Evolutionary conservation across 2,113 vertebrate genomes (phyloP), one percentile per base, ranked within the genome.

Genomic region (Baryphthengus martii): DNA sequence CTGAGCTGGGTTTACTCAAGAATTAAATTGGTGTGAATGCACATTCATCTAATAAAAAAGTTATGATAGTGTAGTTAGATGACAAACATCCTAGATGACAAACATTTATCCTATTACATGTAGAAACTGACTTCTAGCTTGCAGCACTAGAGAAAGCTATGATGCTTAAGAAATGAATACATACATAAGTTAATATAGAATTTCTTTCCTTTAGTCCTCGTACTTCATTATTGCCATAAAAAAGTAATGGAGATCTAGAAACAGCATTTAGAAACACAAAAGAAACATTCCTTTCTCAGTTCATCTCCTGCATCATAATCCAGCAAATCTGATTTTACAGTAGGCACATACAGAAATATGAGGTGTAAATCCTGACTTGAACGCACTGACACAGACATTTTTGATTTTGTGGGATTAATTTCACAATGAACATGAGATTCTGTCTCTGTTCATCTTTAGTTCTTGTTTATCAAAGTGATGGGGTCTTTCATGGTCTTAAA

Each of bases 21-120:
- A 96, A 89, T 88, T n/a, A 92, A 88, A 96, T 89, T 76, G 11
- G 72, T 85, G 95, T 95, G 44, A 96, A 92, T 96, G 19, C 28
- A 37, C 44, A 39, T 92, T 81, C 25, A 65, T 94, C 80, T 93
- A 95, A 90, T 77, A 53, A 97, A 29, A 23, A 83, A 63, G 91
- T 79, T 90, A 67, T 87, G 72, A 75, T 68, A 61, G 26, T 73
- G 31, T 79, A 95, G 84, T 92, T 96, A 96, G 95, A 96, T 97
- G 84, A 62, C 79, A 94, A 92, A 79, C 49, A 37, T 93, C n/a
- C n/a, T 96, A 96, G 95, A 96, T 97, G 84, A 62, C 79, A 94
- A 92, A 79, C 49, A 37, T 93, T 93, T 87, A 28, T 93, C 47
- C 75, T 93, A 53, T 77, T 92, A 89, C 79, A 70, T 50, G 8